phyloP scores from a whole-genome alignment of 2,888 invertebrate genomes.

The Aphodius granarius region DNA sequence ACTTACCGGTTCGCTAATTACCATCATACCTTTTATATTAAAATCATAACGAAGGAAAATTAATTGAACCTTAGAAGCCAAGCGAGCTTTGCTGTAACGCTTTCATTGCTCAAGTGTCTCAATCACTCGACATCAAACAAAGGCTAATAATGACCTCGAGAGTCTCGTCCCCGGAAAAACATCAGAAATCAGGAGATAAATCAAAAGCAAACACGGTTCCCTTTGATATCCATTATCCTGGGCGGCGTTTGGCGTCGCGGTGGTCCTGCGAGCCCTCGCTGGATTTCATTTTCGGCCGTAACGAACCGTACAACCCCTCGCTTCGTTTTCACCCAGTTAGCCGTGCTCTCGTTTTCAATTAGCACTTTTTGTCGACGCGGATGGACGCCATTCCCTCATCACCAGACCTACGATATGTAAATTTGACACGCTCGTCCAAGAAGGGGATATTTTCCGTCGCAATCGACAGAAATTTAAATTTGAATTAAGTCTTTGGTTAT shows the following conservation, averaged over 20 bases:
- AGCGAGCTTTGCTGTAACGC: background rate
- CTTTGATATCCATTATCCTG: background rate
- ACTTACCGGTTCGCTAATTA: background rate
- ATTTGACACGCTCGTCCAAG: constrained; percentile 3
- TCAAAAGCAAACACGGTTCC: constrained; percentile 10
- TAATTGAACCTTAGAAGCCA: background rate
- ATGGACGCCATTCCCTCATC: background rate
- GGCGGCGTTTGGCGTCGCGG: background rate
- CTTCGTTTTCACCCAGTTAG: constrained; percentile 14
- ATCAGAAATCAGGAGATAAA: constrained; percentile 4
- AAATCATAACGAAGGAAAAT: background rate
- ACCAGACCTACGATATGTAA: background rate
- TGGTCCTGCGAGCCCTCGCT: background rate
- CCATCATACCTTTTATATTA: background rate
- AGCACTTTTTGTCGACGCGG: constrained; percentile 6
- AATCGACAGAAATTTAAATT: background rate
- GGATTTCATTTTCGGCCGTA: background rate
- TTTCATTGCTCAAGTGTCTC: background rate
- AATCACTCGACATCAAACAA: background rate
- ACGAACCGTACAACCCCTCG: background rate
- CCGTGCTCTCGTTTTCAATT: constrained; percentile 12
- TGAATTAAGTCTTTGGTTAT: background rate
- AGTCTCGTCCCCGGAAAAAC: constrained; percentile 7
- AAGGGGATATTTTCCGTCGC: background rate
- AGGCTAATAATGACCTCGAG: constrained; percentile 5